Base-by-base conservation (phyloP, 2,797 vertebrate genomes). In the Pipistrellus nathusii region DNA sequence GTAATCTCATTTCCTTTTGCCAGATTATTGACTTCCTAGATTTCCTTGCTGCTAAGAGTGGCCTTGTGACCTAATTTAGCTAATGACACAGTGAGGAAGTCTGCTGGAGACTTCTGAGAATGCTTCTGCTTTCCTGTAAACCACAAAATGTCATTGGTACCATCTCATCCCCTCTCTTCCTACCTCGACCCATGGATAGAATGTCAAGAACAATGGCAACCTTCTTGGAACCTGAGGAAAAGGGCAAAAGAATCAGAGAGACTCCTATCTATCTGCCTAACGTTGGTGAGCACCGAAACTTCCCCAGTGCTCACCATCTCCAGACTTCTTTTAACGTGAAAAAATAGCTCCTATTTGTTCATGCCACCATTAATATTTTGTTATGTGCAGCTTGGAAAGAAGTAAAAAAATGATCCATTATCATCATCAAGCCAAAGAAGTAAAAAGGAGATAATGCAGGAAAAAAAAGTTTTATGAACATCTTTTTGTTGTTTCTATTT, bases 311-410 rank as follows among this genome's bases (percentile, higher is more conserved):
- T 73, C 7, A 14, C 72, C 77, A 5, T 18, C 30, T 82, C 38
- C 41, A 88, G 83, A 90, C 21, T 62, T 90, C 51, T 48, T 88
- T n/a, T 38, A 30, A 48, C 35, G 4, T 69, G 55, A 21, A 88
- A 85, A 69, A 76, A 44, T 35, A 32, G 2, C 17, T 13, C n/a
- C 20, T 51, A 9, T 69, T 71, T 76, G 27, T 66, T 91, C 85
- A 83, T 77, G 62, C 6, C 41, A 76, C n/a, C n/a, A 23, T 21
- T 32, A 38, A 66, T 18, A 90, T 94, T 81, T 68, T 71, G 51
- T 89, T 69, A 92, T 71, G 57, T 75, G 55, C 27, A 35, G 66
- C 32, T 83, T 59, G 53, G 72, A 87, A 90, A 94, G 71, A 90
- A 81, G 68, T 57, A 90, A 87, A 88, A 88, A 76, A 85, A 23